Conservation (phyloP, 2,888 invertebrate species). For the Cephalotes varians region DNA sequence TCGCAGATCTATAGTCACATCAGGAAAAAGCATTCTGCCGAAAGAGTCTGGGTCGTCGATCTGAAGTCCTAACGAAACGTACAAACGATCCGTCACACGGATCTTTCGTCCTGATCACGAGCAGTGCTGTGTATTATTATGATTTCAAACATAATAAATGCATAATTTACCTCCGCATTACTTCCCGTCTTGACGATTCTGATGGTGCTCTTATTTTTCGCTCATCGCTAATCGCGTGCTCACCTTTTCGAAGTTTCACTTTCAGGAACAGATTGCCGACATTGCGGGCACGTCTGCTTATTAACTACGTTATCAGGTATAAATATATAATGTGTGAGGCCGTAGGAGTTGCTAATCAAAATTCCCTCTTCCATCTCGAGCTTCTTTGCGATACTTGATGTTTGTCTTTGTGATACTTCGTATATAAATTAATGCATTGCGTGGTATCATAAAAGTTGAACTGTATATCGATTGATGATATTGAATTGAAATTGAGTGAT, state of each 20-base stretch:
- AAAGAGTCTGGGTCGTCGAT: conserved; percentile 80
- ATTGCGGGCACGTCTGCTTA: background rate
- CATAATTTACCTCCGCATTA: conserved; percentile 23
- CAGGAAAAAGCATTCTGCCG: conserved; percentile 80
- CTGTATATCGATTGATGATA: background rate
- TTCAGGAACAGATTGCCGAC: background rate
- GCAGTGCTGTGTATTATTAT: conserved; percentile 24
- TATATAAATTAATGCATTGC: background rate
- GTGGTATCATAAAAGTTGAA: background rate
- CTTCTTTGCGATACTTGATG: background rate
- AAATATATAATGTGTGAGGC: background rate
- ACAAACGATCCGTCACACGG: background rate
- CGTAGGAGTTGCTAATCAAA: background rate
- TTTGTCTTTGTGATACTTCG: background rate
- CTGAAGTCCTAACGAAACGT: conserved; percentile 66
- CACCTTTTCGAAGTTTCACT: background rate
- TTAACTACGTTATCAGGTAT: conserved; percentile 24
- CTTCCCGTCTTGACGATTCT: conserved; percentile 10
- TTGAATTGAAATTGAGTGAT: background rate
- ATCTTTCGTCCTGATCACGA: background rate
- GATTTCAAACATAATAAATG: conserved; percentile 56
- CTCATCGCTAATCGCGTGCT: background rate
- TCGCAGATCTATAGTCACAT: conserved; percentile 84
- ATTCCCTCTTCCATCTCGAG: background rate
- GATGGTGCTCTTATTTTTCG: background rate